phyloP scores from a whole-genome alignment of 1,140 invertebrate species.

The Zaprionus africanus region DNA sequence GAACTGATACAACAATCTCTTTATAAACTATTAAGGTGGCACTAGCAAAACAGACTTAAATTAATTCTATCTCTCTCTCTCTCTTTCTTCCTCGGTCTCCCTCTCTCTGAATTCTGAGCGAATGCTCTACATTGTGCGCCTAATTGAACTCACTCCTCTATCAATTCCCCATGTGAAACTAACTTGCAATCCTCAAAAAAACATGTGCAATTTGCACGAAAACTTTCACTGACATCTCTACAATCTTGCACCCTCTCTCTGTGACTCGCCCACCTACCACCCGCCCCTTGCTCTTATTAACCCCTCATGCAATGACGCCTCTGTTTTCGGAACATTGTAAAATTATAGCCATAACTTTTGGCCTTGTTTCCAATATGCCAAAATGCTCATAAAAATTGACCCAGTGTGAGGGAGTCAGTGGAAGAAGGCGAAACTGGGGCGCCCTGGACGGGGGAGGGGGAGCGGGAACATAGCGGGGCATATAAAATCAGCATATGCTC shows the following conservation, averaged over 20 bases:
- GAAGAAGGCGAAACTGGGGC: constrained; percentile 9
- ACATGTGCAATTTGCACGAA: background rate
- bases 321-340: constrained; percentile 53
- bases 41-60: no score
- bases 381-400: constrained; percentile 82
- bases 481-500: constrained; percentile 79
- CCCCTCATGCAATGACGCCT: constrained; percentile 31
- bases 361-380: constrained; percentile 78
- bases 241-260: background rate
- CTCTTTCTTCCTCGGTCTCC: no score
- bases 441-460: background rate
- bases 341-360: constrained; percentile 80
- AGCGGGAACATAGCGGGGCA: constrained; percentile 1
- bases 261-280: background rate
- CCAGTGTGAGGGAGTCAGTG: constrained; percentile 56
- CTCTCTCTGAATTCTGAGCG: no score
- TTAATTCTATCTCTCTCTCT: no score
- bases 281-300: background rate
- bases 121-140: background rate
- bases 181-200: constrained; percentile 7
- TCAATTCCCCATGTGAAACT: background rate
- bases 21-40: no score
- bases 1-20: no score
- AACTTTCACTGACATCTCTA: constrained; percentile 5
- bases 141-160: background rate